phyloP scores from a whole-genome alignment of 2,113 vertebrate species.

The Athene cunicularia region DNA sequence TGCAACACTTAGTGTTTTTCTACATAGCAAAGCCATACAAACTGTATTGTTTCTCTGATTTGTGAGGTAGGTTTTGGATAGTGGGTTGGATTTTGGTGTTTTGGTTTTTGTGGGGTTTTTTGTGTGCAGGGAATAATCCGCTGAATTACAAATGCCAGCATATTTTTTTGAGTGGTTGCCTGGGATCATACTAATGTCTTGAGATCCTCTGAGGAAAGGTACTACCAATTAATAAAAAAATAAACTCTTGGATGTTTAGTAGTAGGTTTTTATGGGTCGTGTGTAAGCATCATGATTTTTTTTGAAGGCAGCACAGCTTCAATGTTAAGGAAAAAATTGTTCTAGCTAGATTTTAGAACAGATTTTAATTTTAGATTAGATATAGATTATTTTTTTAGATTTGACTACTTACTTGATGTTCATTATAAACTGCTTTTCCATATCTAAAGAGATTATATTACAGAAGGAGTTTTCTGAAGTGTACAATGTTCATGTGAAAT shows the following conservation, averaged over 20 bases:
- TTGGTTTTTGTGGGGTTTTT: neutral
- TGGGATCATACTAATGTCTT: neutral
- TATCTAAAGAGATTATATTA: neutral
- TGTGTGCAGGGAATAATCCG: neutral
- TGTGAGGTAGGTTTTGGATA: neutral
- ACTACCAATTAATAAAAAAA: neutral
- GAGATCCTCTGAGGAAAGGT: neutral
- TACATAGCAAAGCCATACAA: neutral
- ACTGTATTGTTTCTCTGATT: neutral
- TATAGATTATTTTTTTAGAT: neutral
- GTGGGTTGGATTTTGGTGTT: neutral
- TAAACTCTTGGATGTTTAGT: neutral
- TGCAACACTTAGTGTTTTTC: neutral
- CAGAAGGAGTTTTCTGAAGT: neutral
- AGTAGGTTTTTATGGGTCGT: neutral
- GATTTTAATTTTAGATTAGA: neutral
- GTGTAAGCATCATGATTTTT: neutral
- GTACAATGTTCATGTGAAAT: rapidly evolving
- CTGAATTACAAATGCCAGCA: neutral
- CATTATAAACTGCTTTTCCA: neutral
- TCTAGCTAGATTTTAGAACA: neutral
- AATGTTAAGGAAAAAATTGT: neutral
- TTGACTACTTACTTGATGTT: neutral
- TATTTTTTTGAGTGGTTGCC: neutral
- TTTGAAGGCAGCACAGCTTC: neutral